Conservation (phyloP, 1,140 invertebrate species). For the Oreohelix idahoensis region DNA sequence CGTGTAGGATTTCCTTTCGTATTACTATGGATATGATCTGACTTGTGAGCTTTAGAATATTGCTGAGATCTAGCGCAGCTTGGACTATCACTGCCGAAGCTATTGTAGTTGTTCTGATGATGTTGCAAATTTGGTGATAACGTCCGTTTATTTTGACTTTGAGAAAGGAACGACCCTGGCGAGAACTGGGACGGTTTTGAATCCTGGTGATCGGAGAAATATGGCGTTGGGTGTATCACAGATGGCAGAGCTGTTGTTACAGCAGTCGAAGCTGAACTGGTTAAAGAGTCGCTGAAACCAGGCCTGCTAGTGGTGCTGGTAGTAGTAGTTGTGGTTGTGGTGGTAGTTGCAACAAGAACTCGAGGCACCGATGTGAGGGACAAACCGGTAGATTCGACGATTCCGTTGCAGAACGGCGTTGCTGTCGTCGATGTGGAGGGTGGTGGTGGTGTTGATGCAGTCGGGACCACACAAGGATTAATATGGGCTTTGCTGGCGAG, state of each 20-base stretch:
- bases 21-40: not conserved
- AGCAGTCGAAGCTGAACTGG: not conserved
- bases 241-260: not conserved
- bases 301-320: slow-evolving; percentile 28
- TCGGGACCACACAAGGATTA: not conserved
- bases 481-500: not conserved
- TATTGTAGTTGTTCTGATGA: not conserved
- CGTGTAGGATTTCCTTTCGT: not conserved
- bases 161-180: not conserved
- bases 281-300: slow-evolving; percentile 13
- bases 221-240: slow-evolving; percentile 22
- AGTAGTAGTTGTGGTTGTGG: slow-evolving; percentile 27
- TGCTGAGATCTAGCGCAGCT: slow-evolving; percentile 16
- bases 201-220: not conserved
- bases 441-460: slow-evolving; percentile 16
- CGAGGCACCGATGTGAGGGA: not conserved
- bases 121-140: slow-evolving; percentile 15
- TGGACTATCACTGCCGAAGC: not conserved
- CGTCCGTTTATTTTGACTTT: not conserved
- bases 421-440: not conserved
- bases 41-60: not conserved
- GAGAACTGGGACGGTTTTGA: not conserved
- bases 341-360: not conserved
- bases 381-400: not conserved
- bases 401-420: slow-evolving; percentile 18